phyloP scores from a whole-genome alignment of 2,797 vertebrate species.

The Smutsia gigantea region DNA sequence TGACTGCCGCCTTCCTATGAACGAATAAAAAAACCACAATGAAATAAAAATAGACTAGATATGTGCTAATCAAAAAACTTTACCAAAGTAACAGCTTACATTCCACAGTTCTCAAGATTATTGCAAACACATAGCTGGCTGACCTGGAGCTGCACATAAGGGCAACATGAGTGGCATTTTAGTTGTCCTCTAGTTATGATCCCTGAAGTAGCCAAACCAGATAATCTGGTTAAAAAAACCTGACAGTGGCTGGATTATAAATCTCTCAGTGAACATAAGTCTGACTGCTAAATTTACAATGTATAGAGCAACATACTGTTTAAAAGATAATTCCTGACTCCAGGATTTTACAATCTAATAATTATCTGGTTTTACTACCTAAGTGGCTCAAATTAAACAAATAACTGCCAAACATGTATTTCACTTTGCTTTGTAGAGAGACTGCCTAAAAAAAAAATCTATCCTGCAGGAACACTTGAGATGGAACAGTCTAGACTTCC shows the following conservation, averaged over 20 bases:
- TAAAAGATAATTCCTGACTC: slow-evolving; percentile 57
- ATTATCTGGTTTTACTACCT: slow-evolving; percentile 62
- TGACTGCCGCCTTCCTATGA: background rate
- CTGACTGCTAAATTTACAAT: slow-evolving; percentile 50
- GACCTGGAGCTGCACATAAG: background rate
- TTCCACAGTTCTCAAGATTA: slow-evolving; percentile 27
- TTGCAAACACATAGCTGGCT: background rate
- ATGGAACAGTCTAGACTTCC: slow-evolving; percentile 69
- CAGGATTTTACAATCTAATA: slow-evolving; percentile 67
- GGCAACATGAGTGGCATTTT: background rate
- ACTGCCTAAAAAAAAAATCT: slow-evolving; percentile 46
- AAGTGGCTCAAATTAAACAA: slow-evolving; percentile 59
- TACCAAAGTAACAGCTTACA: background rate
- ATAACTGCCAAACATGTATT: slow-evolving; percentile 2
- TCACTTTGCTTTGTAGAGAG: slow-evolving; percentile 40
- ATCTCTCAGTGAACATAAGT: slow-evolving; percentile 56
- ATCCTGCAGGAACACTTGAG: slow-evolving; percentile 50
- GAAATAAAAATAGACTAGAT: background rate
- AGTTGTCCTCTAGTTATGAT: slow-evolving; percentile 18
- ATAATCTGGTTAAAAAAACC: slow-evolving; percentile 53
- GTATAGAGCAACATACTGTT: background rate
- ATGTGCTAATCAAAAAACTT: background rate
- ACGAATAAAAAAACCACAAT: background rate
- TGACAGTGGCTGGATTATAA: slow-evolving; percentile 51
- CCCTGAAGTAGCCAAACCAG: slow-evolving; percentile 63